Base-by-base conservation (phyloP, 2,888 invertebrate species). In the Phengaris alcon region DNA sequence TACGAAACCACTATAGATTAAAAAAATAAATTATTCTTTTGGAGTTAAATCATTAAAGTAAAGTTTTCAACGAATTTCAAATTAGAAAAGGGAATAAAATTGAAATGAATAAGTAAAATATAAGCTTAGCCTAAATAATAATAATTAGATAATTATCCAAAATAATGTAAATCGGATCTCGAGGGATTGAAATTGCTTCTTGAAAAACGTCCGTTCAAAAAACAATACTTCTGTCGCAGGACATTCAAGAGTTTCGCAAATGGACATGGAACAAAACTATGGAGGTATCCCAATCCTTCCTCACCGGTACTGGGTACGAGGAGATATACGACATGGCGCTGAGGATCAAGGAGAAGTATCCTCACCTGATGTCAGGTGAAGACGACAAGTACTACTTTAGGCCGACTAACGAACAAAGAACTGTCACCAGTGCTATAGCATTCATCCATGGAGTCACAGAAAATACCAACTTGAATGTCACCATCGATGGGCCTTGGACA, bases 261-360 rank as follows among this genome's bases (percentile, higher is more conserved):
- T 97, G 96, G 96, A 88, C 89, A 13, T 96, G 96, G 94, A 95
- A 96, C 81, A 86, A 90, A 0, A 95, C 95, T 68, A 88, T 97
- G 15, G 90, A 93, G 15, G 88, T 90, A 2, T 90, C 94, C 22
- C 93, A 94, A 13, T 91, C 95, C n/a, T 90, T 87, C 76, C 89
- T 97, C 79, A 95, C 96, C 0, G 90, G 90, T 0, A 80, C 80
- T 2, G 95, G 95, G 0, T 95, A 94, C 82, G 94, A 95, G 77
- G 97, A 97, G 82, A 83, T 96, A 70, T 95, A 92, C 79, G 92
- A 94, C 77, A 92, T 97, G 8, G 97, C 82, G 13, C 83, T 81
- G 74, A 85, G 92, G 57, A 79, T 92, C 35, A 81, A 83, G 2
- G 81, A 88, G 77, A 86, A 82, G 75, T 91, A 89, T 75, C 85